These are phyloP conservation scores for Vulpes vulpes DNA, from an alignment of 2,113 vertebrate species.

Conservation along the genomic window DNA sequence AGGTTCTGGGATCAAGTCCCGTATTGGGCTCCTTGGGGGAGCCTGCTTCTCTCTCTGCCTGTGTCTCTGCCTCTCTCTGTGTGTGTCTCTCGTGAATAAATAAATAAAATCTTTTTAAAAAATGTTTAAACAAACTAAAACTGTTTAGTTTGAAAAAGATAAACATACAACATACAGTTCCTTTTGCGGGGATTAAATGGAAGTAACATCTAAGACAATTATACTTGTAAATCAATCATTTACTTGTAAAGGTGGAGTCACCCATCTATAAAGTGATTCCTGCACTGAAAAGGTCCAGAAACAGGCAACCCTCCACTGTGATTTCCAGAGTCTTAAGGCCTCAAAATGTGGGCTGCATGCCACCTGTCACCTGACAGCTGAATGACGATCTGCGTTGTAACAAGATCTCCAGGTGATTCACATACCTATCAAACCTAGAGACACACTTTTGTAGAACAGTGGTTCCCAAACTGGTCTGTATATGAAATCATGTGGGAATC, in stretches of 20 bases:
- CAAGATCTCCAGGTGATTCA: not conserved
- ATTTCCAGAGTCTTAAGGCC: not conserved
- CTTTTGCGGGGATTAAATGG: not conserved
- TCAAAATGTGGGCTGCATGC: not conserved
- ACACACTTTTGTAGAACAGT: not conserved
- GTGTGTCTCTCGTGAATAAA: no score
- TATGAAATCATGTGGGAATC: not conserved
- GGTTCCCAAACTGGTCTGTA: not conserved
- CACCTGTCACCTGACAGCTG: not conserved
- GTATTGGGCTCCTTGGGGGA: no score
- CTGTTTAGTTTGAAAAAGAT: constrained; percentile 36
- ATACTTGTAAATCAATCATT: not conserved
- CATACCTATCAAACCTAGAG: not conserved
- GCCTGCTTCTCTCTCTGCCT: no score
- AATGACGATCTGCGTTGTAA: not conserved
- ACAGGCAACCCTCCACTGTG: not conserved
- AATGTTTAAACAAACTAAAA: not conserved
- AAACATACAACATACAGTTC: not conserved
- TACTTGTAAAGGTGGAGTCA: not conserved
- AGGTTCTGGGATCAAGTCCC: no score
- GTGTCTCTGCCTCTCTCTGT: no score
- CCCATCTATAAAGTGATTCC: not conserved
- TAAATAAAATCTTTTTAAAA: no score
- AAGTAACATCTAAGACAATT: not conserved
- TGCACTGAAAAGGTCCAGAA: not conserved